phyloP scores from a whole-genome alignment of 2,888 invertebrate species.

The Aleiodes leptofemur region DNA sequence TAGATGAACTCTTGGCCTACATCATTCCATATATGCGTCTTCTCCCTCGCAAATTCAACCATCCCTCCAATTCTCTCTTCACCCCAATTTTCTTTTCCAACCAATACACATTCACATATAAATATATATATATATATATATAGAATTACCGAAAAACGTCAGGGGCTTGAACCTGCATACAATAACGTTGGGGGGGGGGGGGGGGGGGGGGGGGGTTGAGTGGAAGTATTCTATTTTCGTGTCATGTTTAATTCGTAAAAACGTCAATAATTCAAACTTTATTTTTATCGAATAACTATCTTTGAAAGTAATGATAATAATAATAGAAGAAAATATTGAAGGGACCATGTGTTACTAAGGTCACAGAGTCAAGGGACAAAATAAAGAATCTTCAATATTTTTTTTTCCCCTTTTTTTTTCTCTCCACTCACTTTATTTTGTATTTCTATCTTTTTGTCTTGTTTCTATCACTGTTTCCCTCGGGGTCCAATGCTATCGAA shows the following conservation, averaged over 20 bases:
- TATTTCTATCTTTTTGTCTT: constrained; percentile 7
- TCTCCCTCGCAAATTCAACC: constrained; percentile 7
- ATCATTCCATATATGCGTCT: constrained; percentile 58
- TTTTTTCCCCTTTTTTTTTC: neutral
- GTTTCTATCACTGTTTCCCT: neutral
- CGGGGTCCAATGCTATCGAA: neutral
- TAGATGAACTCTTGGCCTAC: constrained; percentile 74
- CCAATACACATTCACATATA: neutral
- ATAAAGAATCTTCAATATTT: neutral
- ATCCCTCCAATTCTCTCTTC: constrained; percentile 14
- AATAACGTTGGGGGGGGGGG: neutral
- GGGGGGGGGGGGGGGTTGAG: neutral
- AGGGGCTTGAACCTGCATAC: neutral
- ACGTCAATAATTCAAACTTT: neutral
- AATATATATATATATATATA: neutral
- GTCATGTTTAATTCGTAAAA: neutral
- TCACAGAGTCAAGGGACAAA: constrained; percentile 1
- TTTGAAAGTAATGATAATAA: too few species aligned
- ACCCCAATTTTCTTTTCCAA: constrained; percentile 6
- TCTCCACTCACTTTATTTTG: neutral
- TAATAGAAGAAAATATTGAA: neutral
- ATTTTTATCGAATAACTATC: too few species aligned
- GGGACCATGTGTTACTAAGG: neutral
- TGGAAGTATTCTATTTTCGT: constrained; percentile 11
- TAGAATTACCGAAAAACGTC: neutral